These are phyloP conservation scores for Pithys albifrons DNA, from an alignment of 2,113 vertebrate genomes.

Conservation along the genomic window DNA sequence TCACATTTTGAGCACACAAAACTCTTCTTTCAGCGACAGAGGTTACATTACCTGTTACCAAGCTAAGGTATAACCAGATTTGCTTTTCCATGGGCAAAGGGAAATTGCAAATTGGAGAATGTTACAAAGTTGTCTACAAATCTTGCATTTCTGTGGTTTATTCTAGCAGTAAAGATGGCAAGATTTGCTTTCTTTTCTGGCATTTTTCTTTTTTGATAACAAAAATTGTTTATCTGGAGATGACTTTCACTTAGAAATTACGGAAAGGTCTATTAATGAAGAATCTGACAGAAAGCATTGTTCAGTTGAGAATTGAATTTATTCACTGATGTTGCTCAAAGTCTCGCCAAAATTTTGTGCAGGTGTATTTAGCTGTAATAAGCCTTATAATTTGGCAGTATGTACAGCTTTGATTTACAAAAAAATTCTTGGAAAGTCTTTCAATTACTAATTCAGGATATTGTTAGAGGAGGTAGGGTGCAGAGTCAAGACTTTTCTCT, in stretches of 20 bases:
- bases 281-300: background rate
- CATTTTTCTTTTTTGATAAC: background rate
- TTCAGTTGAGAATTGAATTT: background rate
- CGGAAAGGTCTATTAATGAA: background rate
- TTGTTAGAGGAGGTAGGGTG: background rate
- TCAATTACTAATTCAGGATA: background rate
- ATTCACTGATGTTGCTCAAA: background rate
- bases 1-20: background rate
- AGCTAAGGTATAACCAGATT: background rate
- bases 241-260: background rate
- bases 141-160: background rate
- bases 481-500: background rate
- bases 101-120: background rate
- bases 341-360: background rate
- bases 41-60: background rate
- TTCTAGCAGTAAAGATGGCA: background rate
- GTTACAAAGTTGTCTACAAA: background rate
- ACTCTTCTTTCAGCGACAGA: background rate
- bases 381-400: background rate
- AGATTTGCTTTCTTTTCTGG: background rate
- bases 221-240: background rate
- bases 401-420: background rate
- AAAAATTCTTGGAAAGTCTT: background rate
- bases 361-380: background rate
- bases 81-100: background rate